Percentiles rank a stretch among this genome's conserved stretches.
These are phyloP conservation scores for Nesoenas mayeri DNA, from an alignment of 2,113 vertebrate genomes.

Conservation along the genomic window DNA sequence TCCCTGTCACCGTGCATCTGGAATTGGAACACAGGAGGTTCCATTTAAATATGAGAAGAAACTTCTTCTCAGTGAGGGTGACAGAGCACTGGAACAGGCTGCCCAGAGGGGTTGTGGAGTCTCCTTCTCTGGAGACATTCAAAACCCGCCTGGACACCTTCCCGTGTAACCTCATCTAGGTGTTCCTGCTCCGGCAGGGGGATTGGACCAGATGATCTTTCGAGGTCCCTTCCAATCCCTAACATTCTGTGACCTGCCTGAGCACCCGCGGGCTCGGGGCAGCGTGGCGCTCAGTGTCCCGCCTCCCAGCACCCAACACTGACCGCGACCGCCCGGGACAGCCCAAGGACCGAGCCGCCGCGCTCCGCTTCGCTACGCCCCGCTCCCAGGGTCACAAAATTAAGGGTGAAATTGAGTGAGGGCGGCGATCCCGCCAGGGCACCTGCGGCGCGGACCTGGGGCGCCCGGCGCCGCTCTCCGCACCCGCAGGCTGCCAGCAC, in stretches of 20 bases:
- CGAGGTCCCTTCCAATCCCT: too few relatives aligned
- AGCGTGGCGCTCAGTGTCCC: not conserved
- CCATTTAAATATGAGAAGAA: too few relatives aligned
- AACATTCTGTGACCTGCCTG: accelerated
- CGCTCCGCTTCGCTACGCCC: accelerated
- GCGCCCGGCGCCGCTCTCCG: not conserved
- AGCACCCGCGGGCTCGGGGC: not conserved
- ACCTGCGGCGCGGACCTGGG: not conserved
- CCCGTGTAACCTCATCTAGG: too few relatives aligned
- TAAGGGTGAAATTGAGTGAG: accelerated
- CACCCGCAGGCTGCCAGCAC: not conserved
- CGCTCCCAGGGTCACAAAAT: accelerated
- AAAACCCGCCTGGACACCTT: too few relatives aligned
- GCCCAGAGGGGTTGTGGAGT: too few relatives aligned
- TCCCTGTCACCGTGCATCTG: not conserved
- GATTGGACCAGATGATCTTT: too few relatives aligned
- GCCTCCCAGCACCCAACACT: not conserved
- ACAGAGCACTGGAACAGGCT: too few relatives aligned
- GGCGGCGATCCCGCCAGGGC: not conserved
- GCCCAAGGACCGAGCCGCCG: accelerated
- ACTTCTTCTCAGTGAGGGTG: too few relatives aligned
- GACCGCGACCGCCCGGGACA: not conserved
- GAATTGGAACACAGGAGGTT: too few relatives aligned
- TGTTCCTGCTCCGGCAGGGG: too few relatives aligned
- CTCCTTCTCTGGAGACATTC: too few relatives aligned